A percentile compares a stretch with the other conserved stretches of the same genome.
Evolutionary conservation across 2,888 invertebrate species (phyloP).

Genomic region (Palloptera scutellata): DNA sequence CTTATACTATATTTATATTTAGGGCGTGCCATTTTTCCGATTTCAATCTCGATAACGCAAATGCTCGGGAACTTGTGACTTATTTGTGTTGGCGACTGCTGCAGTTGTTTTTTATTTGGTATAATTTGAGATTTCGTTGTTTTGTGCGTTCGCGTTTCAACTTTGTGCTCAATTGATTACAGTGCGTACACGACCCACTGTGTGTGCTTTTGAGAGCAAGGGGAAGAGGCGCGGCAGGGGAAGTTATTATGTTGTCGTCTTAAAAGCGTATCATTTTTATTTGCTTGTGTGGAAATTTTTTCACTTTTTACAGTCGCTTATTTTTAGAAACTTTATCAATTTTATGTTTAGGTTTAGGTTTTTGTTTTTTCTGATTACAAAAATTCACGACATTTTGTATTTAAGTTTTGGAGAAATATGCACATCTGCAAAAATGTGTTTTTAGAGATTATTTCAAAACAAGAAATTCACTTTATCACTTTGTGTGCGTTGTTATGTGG

Average conservation of each 20-base stretch:
- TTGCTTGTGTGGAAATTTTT: constrained; percentile 13
- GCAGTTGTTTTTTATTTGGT: constrained; percentile 7
- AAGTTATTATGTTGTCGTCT: constrained; percentile 6
- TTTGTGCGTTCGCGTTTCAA: constrained; percentile 34
- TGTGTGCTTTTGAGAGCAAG: constrained; percentile 36
- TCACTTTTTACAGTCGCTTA: constrained; percentile 9
- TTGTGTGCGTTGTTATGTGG: neutral
- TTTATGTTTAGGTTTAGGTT: constrained; percentile 16
- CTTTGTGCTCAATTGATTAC: constrained; percentile 26
- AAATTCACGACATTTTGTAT: constrained; percentile 6
- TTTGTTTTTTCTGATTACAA: constrained; percentile 10
- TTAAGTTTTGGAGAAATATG: constrained; percentile 3
- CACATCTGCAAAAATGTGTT: constrained; percentile 16
- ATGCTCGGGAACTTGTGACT: neutral
- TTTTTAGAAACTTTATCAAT: neutral
- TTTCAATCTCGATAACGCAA: constrained; percentile 29
- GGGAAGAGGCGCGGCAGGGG: constrained; percentile 27
- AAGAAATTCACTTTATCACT: neutral
- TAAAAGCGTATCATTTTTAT: constrained; percentile 27
- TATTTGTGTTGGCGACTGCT: constrained; percentile 14
- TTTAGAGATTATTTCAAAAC: too few relatives aligned
- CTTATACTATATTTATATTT: constrained; percentile 41
- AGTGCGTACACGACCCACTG: constrained; percentile 45
- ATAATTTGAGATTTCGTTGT: constrained; percentile 16
- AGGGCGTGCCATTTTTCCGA: constrained; percentile 45